A percentile compares a stretch with the other conserved stretches of the same genome.
Conservation (phyloP, 1,140 invertebrate genomes). For the Vanessa atalanta region DNA sequence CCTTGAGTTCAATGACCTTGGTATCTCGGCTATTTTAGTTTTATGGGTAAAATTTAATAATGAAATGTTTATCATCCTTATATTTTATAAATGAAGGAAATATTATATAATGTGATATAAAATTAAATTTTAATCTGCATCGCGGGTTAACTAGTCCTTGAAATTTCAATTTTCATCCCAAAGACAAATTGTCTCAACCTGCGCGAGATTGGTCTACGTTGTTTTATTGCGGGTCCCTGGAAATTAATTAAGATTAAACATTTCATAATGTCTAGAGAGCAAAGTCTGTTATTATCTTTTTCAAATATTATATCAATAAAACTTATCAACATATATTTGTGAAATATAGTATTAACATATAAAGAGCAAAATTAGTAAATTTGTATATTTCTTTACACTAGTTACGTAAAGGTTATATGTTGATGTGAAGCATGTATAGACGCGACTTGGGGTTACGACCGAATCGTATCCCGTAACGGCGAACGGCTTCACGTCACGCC, state of each 20-base stretch:
- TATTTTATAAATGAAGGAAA: slow-evolving; percentile 7
- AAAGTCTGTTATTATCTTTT: not conserved
- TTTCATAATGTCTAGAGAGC: not conserved
- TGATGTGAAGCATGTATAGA: too few relatives aligned
- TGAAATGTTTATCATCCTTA: too few relatives aligned
- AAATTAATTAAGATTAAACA: slow-evolving; percentile 34
- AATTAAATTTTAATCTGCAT: slow-evolving; percentile 29
- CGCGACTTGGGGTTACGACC: too few relatives aligned
- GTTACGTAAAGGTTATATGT: too few relatives aligned
- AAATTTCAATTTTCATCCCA: slow-evolving; percentile 35
- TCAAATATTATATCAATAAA: not conserved
- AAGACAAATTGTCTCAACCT: slow-evolving; percentile 31
- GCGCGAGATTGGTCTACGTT: slow-evolving; percentile 28
- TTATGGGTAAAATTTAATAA: too few relatives aligned
- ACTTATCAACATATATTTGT: not conserved
- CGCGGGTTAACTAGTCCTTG: slow-evolving; percentile 19
- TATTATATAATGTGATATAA: slow-evolving; percentile 14
- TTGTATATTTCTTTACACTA: too few relatives aligned
- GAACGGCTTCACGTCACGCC: too few relatives aligned
- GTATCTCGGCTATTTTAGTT: too few relatives aligned
- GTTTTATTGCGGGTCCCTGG: slow-evolving; percentile 34
- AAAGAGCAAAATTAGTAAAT: too few relatives aligned
- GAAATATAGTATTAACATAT: too few relatives aligned
- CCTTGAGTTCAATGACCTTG: too few relatives aligned
- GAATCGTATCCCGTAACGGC: too few relatives aligned